Percentiles rank a stretch among this genome's conserved stretches.
Conservation (phyloP, 2,113 vertebrate species). For the Myrmecobius fasciatus region DNA sequence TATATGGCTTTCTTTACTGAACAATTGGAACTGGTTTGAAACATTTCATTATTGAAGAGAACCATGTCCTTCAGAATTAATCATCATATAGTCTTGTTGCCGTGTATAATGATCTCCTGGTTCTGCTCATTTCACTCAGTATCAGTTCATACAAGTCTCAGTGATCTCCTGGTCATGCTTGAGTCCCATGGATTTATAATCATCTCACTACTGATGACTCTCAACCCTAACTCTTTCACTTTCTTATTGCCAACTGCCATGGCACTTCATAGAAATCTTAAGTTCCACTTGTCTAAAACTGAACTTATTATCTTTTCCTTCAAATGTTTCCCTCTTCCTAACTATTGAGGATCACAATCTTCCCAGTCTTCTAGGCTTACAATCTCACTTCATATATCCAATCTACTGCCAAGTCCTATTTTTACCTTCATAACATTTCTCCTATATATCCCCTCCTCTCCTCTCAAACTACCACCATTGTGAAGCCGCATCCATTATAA, state of each 20-base stretch:
- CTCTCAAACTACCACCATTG: neutral
- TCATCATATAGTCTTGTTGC: too few species aligned
- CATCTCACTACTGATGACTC: neutral
- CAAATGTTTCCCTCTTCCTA: neutral
- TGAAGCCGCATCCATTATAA: too few species aligned
- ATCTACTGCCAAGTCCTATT: neutral
- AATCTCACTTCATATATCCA: neutral
- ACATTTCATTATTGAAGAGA: too few species aligned
- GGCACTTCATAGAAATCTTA: too few species aligned
- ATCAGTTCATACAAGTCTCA: too few species aligned
- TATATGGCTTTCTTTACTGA: too few species aligned
- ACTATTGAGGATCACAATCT: neutral
- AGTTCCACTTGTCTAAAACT: neutral
- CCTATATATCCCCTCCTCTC: neutral
- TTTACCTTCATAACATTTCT: neutral
- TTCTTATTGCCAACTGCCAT: neutral
- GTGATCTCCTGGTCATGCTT: neutral
- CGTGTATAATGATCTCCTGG: too few species aligned
- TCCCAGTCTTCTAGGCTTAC: neutral
- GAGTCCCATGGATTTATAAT: neutral
- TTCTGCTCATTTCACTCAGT: too few species aligned
- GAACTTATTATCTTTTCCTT: neutral
- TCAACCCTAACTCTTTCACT: neutral
- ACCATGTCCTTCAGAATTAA: too few species aligned
- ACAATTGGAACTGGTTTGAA: too few species aligned